Conservation (phyloP, 2,113 vertebrate species). For the Mionectes macconnelli region DNA sequence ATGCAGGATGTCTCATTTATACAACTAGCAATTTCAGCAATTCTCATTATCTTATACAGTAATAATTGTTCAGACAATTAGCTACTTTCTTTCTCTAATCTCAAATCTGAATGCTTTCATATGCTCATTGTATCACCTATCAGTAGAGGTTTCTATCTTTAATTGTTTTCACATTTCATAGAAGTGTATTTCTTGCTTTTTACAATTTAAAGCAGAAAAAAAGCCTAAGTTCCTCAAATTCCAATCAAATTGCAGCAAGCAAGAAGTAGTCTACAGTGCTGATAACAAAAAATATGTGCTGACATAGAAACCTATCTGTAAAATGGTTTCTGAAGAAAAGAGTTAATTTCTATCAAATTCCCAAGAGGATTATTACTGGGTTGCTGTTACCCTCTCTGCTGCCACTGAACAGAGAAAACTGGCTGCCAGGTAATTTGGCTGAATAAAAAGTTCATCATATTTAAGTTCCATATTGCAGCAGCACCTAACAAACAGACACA, state of each 20-base stretch:
- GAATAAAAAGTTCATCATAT: background rate
- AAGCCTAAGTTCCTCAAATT: background rate
- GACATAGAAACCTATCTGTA: background rate
- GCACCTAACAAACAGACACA: background rate
- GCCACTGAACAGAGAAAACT: background rate
- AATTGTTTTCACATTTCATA: background rate
- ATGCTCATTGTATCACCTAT: background rate
- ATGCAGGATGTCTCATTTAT: conserved; percentile 59
- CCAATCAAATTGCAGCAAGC: background rate
- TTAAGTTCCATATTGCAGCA: background rate
- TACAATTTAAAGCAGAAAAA: background rate
- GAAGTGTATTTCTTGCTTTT: background rate
- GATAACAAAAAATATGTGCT: background rate
- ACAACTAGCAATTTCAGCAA: conserved; percentile 36
- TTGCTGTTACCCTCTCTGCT: background rate
- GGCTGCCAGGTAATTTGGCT: background rate
- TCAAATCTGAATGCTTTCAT: conserved; percentile 15
- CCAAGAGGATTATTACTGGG: background rate
- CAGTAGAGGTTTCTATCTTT: background rate
- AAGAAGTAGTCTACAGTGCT: background rate
- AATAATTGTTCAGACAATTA: conserved; percentile 48
- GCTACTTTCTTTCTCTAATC: background rate
- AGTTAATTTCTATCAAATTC: background rate
- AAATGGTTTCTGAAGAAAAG: background rate
- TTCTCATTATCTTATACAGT: conserved; percentile 22